These are phyloP conservation scores for Drosophila dunni DNA, from an alignment of 1,140 invertebrate genomes.

Conservation along the genomic window DNA sequence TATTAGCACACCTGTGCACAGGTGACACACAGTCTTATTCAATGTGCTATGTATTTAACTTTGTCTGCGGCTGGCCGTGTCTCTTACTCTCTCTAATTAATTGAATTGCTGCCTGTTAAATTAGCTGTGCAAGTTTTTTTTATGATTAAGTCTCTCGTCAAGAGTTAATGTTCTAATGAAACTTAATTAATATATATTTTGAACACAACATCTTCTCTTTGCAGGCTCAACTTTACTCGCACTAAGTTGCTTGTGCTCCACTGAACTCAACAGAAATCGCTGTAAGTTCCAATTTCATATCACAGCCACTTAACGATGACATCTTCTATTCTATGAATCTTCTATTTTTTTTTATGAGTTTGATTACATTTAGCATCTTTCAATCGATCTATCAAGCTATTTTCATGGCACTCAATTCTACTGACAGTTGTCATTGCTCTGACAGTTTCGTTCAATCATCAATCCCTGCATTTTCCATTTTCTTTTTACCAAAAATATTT, in stretches of 20 bases:
- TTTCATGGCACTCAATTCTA: slow-evolving; percentile 6
- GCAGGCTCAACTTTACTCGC: slow-evolving; percentile 32
- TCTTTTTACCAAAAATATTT: slow-evolving; percentile 17
- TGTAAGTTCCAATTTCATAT: slow-evolving; percentile 48
- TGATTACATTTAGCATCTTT: background rate
- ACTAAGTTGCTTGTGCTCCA: slow-evolving; percentile 37
- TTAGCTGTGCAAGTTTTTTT: slow-evolving; percentile 63
- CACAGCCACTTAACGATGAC: slow-evolving; percentile 17
- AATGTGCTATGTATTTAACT: slow-evolving; percentile 33
- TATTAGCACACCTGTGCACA: slow-evolving; percentile 71
- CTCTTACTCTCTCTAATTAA: slow-evolving; percentile 50
- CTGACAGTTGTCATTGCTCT: slow-evolving; percentile 39
- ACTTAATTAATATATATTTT: slow-evolving; percentile 56
- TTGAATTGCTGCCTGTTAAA: slow-evolving; percentile 77
- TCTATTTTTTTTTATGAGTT: slow-evolving; percentile 2
- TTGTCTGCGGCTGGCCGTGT: slow-evolving; percentile 37
- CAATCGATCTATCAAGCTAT: slow-evolving; percentile 6
- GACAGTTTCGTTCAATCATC: slow-evolving; percentile 51
- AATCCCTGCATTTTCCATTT: slow-evolving; percentile 17
- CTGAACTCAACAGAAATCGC: slow-evolving; percentile 32
- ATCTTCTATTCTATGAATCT: background rate
- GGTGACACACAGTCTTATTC: slow-evolving; percentile 41
- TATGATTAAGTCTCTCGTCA: slow-evolving; percentile 62
- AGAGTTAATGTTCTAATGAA: slow-evolving; percentile 52
- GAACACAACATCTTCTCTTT: slow-evolving; percentile 37